Evolutionary conservation across 1,140 invertebrate species (phyloP).

Genomic region (Panulirus ornatus): DNA sequence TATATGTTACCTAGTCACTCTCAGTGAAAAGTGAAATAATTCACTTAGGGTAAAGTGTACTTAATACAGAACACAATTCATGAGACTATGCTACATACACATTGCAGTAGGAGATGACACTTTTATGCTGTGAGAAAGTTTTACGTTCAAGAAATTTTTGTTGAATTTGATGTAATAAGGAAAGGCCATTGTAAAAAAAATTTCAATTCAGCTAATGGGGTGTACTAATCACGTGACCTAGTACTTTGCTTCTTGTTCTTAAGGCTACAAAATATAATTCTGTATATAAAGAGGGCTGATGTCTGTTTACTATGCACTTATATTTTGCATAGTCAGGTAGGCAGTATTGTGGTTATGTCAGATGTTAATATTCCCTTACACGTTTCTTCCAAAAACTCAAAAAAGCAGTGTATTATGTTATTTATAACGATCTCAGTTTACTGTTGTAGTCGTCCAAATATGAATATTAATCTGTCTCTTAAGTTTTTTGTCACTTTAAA

Average conservation of each 20-base stretch:
- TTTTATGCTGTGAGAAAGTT: neutral
- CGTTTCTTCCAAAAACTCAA: neutral
- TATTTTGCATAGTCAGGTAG: neutral
- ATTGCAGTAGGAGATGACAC: neutral
- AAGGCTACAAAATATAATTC: neutral
- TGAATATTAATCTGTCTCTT: too few species aligned
- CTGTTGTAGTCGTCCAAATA: too few species aligned
- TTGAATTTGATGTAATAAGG: neutral
- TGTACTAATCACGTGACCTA: neutral
- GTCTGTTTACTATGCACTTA: neutral
- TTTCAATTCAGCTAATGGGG: neutral
- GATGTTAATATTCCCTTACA: neutral
- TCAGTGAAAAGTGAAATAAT: neutral
- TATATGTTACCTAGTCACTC: constrained; percentile 15
- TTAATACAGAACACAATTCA: neutral
- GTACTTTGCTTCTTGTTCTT: neutral
- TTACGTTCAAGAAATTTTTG: neutral
- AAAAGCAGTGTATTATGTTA: neutral
- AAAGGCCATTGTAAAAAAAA: neutral
- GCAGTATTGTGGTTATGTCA: neutral
- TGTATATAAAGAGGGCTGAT: neutral
- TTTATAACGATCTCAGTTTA: neutral
- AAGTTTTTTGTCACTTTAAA: too few species aligned
- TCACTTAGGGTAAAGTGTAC: constrained; percentile 8
- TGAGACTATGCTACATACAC: neutral